Evolutionary conservation across 2,113 vertebrate genomes (phyloP).

Genomic region (Micromys minutus): DNA sequence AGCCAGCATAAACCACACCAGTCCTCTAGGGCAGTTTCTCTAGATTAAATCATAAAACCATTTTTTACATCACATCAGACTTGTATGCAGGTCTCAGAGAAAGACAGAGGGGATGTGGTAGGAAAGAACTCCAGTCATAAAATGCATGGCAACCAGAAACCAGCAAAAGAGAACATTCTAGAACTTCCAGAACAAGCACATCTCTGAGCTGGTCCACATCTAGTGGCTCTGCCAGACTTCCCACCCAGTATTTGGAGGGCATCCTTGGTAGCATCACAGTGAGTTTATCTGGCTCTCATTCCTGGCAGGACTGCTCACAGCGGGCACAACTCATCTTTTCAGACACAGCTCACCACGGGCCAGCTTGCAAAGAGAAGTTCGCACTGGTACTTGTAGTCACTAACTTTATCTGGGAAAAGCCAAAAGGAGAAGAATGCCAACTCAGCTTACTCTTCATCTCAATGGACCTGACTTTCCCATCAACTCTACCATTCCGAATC

Average conservation of each 20-base stretch:
- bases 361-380: background rate
- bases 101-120: background rate
- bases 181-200: background rate
- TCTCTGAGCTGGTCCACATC: background rate
- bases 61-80: background rate
- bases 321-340: background rate
- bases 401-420: background rate
- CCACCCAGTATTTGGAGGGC: background rate
- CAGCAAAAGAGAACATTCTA: background rate
- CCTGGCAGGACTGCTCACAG: background rate
- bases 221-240: background rate
- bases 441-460: background rate
- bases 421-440: background rate
- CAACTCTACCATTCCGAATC: constrained; percentile 30
- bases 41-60: background rate
- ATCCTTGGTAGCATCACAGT: background rate
- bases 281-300: background rate
- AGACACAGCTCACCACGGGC: fast-evolving
- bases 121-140: background rate
- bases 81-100: background rate
- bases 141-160: background rate
- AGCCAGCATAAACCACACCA: background rate
- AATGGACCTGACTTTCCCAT: constrained; percentile 17
- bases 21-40: background rate
- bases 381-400: background rate